These are phyloP conservation scores for Heteromurus nitidus DNA, from an alignment of 2,888 invertebrate genomes.

Conservation along the genomic window DNA sequence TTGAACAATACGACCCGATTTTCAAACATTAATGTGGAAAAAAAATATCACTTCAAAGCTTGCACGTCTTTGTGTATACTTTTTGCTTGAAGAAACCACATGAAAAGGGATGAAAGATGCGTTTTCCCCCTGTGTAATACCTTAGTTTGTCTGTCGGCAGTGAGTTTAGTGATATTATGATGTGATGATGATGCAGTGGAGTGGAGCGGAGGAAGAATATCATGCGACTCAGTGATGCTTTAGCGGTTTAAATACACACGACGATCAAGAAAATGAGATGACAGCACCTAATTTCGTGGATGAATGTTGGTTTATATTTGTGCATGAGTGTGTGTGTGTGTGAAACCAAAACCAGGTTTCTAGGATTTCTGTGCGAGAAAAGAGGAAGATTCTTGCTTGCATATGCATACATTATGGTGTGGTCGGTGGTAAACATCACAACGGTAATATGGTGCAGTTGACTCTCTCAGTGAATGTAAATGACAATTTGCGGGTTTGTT, in stretches of 20 bases:
- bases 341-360: slow-evolving; percentile 45
- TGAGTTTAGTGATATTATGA: too few relatives aligned
- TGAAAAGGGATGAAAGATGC: slow-evolving; percentile 10
- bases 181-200: too few relatives aligned
- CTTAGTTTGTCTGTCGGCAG: slow-evolving; percentile 5
- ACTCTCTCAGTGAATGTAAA: slow-evolving; percentile 27
- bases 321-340: slow-evolving; percentile 7
- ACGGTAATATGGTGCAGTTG: slow-evolving; percentile 28
- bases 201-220: background rate
- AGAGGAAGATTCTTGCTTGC: background rate
- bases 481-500: slow-evolving; percentile 64
- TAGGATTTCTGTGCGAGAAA: slow-evolving; percentile 34
- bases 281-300: slow-evolving; percentile 33
- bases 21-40: background rate
- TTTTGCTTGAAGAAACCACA: slow-evolving; percentile 12
- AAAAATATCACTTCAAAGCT: slow-evolving; percentile 6
- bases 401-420: background rate
- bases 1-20: slow-evolving; percentile 31
- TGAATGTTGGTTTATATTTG: slow-evolving; percentile 16
- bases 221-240: slow-evolving; percentile 2
- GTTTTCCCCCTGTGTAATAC: background rate
- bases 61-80: too few relatives aligned
- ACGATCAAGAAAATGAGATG: slow-evolving; percentile 30
- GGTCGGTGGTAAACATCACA: slow-evolving; percentile 7
- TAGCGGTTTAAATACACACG: slow-evolving; percentile 3